Evolutionary conservation across 1,140 invertebrate species (phyloP).

Genomic region (Centruroides vittatus): DNA sequence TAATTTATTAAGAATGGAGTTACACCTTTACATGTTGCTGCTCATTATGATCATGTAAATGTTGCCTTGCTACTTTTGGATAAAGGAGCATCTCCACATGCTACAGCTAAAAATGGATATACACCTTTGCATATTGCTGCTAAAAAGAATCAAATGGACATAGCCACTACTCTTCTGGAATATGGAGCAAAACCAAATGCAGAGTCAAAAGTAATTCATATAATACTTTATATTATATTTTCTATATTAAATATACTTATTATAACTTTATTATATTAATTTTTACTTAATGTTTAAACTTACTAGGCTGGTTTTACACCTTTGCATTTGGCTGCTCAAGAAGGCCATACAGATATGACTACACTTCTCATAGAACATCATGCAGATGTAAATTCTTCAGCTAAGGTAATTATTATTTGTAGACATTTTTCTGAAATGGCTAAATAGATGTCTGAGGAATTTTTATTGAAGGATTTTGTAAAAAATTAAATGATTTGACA

Average conservation of each 20-base stretch:
- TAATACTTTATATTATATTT: neutral
- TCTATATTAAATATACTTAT: neutral
- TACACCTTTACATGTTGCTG: constrained; percentile 93
- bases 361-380: constrained; percentile 82
- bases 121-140: constrained; percentile 96
- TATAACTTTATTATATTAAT: neutral
- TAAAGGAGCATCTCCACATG: constrained; percentile 85
- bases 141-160: constrained; percentile 83
- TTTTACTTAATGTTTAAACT: constrained; percentile 1
- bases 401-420: constrained; percentile 43
- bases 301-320: constrained; percentile 68
- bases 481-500: too few relatives aligned
- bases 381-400: constrained; percentile 74
- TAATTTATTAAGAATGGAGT: constrained; percentile 63
- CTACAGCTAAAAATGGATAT: constrained; percentile 95
- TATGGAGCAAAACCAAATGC: constrained; percentile 93
- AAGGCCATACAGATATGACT: constrained; percentile 95
- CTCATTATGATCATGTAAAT: constrained; percentile 96
- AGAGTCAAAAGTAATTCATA: constrained; percentile 65
- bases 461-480: too few relatives aligned
- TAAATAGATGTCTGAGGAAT: too few relatives aligned
- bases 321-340: constrained; percentile 83
- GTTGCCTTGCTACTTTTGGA: constrained; percentile 89
- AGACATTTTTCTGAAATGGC: too few relatives aligned
- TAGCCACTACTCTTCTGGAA: constrained; percentile 73